Evolutionary conservation across 2,888 invertebrate species (phyloP).

Genomic region (Drosophila sordidapex): DNA sequence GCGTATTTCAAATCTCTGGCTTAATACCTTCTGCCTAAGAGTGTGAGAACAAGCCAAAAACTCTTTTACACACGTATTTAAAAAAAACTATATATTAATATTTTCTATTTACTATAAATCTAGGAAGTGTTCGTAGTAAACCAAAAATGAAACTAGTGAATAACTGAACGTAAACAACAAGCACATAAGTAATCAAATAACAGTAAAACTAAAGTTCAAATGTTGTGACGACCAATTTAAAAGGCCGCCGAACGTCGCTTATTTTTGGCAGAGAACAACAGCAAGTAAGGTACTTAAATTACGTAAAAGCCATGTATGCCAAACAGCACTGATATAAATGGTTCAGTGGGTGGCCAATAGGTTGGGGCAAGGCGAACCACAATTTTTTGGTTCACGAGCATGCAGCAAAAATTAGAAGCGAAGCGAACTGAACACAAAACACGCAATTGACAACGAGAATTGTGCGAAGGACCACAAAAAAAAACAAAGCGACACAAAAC

Average conservation of each 20-base stretch:
- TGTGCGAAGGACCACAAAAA: slow-evolving; percentile 42
- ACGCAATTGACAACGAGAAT: slow-evolving; percentile 65
- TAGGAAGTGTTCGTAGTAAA: background rate
- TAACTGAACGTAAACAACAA: background rate
- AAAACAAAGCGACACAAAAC: slow-evolving; percentile 50
- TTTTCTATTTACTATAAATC: background rate
- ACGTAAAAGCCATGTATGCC: slow-evolving; percentile 66
- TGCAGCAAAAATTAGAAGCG: slow-evolving; percentile 70
- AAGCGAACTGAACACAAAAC: slow-evolving; percentile 49
- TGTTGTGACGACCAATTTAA: slow-evolving; percentile 27
- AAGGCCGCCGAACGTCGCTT: slow-evolving; percentile 39
- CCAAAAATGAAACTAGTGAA: background rate
- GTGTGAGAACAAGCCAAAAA: background rate
- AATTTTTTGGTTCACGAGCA: slow-evolving; percentile 70
- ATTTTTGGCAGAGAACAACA: slow-evolving; percentile 48
- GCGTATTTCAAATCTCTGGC: background rate
- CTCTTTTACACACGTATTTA: background rate
- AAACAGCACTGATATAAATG: slow-evolving; percentile 15
- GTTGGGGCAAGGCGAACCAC: slow-evolving; percentile 30
- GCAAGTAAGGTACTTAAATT: slow-evolving; percentile 39
- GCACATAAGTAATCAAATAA: slow-evolving; percentile 28
- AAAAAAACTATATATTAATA: background rate
- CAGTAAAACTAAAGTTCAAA: slow-evolving; percentile 31
- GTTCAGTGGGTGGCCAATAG: background rate
- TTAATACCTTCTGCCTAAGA: background rate